Evolutionary conservation across 2,113 vertebrate genomes (phyloP), one percentile per base, ranked within the genome.

Genomic region (Leucoraja erinaceus): DNA sequence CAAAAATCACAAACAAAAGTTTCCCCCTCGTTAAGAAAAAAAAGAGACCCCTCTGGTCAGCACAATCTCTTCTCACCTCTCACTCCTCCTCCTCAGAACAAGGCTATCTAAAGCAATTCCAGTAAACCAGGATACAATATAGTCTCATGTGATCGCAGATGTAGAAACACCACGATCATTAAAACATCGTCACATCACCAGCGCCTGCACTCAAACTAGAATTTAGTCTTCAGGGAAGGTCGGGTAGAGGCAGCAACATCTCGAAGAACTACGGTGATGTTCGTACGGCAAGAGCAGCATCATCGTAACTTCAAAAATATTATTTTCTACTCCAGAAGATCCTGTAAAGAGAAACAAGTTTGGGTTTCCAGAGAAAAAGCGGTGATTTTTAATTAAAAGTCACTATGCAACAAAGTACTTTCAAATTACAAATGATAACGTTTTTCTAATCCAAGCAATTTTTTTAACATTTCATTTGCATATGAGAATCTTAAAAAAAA

Each of bases 281-380:
- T 91, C 72, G 66, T 54, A 72, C 72, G 90, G 90, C 90, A 91
- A 47, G 88, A 91, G 72, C 68, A 91, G 90, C 31, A 91, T 91
- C 66, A 47, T 91, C 28, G 8, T 72, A 91, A 28, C 83, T 63
- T 61, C 59, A 88, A 86, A 47, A 61, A 59, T 18, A 63, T 22
- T n/a, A 16, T 90, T 38, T 22, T 74, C 90, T 91, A 91, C 70
- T 91, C 90, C 66, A 91, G 90, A 7, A 91, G 90, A 91, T 91
- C 90, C 90, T 91, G 66, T 16, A 0, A 91, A 70, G 72, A 91
- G 20, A 72, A 72, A 72, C 18, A 91, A 74, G 0, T 22, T 25
- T 25, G 3, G 16, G 66, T 91, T 72, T 90, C 31, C 33, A 38
- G 33, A 66, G 63, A 66, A 66, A 66, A 90, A 68, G 28, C 22